Evolutionary conservation across 2,888 invertebrate species (phyloP).

Genomic region (Oscheius myriophilus): DNA sequence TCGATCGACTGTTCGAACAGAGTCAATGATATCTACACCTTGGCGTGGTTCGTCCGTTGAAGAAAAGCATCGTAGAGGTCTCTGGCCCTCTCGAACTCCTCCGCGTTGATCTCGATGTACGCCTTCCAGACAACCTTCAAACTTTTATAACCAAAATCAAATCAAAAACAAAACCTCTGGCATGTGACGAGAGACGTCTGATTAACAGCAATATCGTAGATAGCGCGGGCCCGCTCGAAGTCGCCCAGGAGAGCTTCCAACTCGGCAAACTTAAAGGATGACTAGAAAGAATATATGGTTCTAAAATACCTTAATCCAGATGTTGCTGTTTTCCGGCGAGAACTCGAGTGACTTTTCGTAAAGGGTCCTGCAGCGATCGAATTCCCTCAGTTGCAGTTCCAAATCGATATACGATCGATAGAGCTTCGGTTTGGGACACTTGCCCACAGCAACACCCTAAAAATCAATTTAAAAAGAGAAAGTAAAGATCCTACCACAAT

Average conservation of each 20-base stretch:
- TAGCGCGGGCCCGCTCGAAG: slow-evolving; percentile 87
- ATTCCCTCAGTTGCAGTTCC: slow-evolving; percentile 93
- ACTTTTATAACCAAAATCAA: too few relatives aligned
- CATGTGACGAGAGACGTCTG: slow-evolving; percentile 95
- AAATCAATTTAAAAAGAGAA: neutral
- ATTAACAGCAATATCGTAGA: slow-evolving; percentile 91
- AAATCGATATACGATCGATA: slow-evolving; percentile 97
- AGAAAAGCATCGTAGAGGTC: slow-evolving; percentile 89
- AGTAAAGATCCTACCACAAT: slow-evolving; percentile 76
- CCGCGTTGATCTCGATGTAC: slow-evolving; percentile 93
- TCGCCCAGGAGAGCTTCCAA: slow-evolving; percentile 94
- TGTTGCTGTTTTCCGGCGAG: slow-evolving; percentile 94
- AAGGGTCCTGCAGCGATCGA: slow-evolving; percentile 89
- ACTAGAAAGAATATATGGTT: too few relatives aligned
- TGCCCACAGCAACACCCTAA: slow-evolving; percentile 88
- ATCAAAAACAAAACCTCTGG: slow-evolving; percentile 78
- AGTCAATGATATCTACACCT: slow-evolving; percentile 97
- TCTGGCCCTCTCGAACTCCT: slow-evolving; percentile 87
- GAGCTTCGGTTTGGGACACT: slow-evolving; percentile 94
- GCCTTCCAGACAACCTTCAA: slow-evolving; percentile 90
- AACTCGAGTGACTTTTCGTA: slow-evolving; percentile 97
- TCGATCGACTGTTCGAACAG: slow-evolving; percentile 84
- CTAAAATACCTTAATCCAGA: slow-evolving; percentile 86
- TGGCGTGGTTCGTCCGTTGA: slow-evolving; percentile 91
- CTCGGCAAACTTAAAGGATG: slow-evolving; percentile 83